Conservation (phyloP, 2,888 invertebrate species). For the Eristalis arbustorum region DNA sequence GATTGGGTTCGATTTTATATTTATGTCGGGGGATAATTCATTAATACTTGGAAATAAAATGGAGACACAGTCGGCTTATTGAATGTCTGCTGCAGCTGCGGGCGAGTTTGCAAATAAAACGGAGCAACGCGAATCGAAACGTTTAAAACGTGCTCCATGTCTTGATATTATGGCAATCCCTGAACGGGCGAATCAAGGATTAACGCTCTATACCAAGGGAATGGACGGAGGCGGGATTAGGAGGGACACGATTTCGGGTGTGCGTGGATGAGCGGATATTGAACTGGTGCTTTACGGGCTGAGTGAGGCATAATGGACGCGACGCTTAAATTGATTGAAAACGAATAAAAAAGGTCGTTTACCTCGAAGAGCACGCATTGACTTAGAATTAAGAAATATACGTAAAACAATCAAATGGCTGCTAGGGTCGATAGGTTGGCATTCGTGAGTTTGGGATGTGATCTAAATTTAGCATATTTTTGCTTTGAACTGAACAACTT, state of each 20-base stretch:
- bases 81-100: background rate
- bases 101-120: background rate
- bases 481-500: too few species aligned
- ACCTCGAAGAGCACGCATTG: too few species aligned
- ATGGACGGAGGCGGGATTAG: background rate
- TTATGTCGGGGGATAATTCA: constrained; percentile 12
- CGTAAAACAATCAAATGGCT: too few species aligned
- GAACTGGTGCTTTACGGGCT: too few species aligned
- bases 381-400: too few species aligned
- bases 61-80: background rate
- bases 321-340: too few species aligned
- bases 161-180: background rate
- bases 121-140: background rate
- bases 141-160: background rate
- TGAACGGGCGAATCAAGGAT: background rate
- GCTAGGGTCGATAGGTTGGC: too few species aligned
- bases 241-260: background rate
- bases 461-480: too few species aligned
- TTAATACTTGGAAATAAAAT: background rate
- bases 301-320: too few species aligned
- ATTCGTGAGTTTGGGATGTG: too few species aligned
- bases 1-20: constrained; percentile 31
- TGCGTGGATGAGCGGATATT: too few species aligned
- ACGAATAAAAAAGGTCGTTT: too few species aligned
- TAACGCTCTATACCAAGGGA: background rate